Percentiles rank a stretch among this genome's conserved stretches.
phyloP scores from a whole-genome alignment of 1,140 invertebrate genomes.

The Scaptomyza pallida region DNA sequence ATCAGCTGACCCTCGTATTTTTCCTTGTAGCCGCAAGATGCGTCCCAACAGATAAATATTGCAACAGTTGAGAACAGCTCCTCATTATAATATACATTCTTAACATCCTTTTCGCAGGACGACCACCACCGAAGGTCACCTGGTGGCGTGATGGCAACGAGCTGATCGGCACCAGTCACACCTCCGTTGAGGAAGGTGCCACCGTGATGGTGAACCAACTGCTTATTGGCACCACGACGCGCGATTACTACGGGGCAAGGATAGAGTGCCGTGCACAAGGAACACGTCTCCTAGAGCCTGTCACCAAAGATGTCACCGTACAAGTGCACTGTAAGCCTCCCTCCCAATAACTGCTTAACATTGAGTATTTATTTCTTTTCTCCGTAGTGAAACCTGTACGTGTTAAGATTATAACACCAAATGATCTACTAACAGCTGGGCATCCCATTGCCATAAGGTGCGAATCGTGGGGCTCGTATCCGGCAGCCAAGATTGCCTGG shows the following conservation, averaged over 20 bases:
- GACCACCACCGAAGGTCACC: conserved; percentile 89
- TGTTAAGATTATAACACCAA: conserved; percentile 87
- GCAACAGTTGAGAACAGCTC: conserved; percentile 8
- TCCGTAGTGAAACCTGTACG: conserved; percentile 88
- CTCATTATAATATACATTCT: conserved; percentile 9
- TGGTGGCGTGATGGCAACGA: conserved; percentile 91
- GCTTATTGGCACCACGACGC: conserved; percentile 86
- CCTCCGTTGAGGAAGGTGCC: conserved; percentile 85
- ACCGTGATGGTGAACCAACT: conserved; percentile 88
- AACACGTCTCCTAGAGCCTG: conserved; percentile 85
- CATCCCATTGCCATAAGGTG: conserved; percentile 87
- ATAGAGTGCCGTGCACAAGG: conserved; percentile 90
- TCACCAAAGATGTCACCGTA: conserved; percentile 87
- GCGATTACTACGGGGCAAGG: conserved; percentile 86
- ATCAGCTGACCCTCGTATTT: background rate
- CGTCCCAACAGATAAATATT: background rate
- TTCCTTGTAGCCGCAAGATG: conserved; percentile 6
- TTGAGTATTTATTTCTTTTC: background rate
- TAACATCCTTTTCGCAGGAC: conserved; percentile 84
- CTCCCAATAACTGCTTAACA: background rate
- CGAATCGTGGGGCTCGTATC: conserved; percentile 89
- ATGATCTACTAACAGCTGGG: conserved; percentile 87
- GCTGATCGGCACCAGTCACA: conserved; percentile 88
- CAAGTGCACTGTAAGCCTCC: conserved; percentile 87
- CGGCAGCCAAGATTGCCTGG: conserved; percentile 90